Conservation (phyloP, 64 coral and sea anemone species). For the Astreopora myriophthalma region DNA sequence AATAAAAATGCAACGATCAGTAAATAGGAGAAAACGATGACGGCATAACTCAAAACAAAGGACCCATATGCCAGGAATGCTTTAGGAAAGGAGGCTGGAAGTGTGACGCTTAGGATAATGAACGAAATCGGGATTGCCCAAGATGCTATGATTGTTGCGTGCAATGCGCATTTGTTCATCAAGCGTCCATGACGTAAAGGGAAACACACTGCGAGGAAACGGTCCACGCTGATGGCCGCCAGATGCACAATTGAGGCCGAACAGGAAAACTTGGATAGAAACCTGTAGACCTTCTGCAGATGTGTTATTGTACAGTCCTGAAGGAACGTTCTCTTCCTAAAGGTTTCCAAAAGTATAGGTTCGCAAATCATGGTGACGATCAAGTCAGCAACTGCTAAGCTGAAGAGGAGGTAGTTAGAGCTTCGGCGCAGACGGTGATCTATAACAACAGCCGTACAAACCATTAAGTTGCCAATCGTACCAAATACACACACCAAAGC, state of each 20-base stretch:
- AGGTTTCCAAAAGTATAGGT: background rate
- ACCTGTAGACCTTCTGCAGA: background rate
- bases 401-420: constrained; percentile 8
- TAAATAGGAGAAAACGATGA: background rate
- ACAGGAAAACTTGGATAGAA: background rate
- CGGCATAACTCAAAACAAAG: background rate
- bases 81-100: background rate
- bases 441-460: constrained; percentile 2
- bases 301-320: background rate
- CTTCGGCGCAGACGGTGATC: constrained; percentile 13
- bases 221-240: background rate
- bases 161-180: background rate
- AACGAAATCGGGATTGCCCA: background rate
- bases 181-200: background rate
- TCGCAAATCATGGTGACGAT: constrained; percentile 15
- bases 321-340: background rate
- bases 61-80: background rate
- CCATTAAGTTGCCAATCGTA: constrained; percentile 30
- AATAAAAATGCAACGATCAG: constrained; percentile 12
- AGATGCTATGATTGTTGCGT: background rate
- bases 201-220: background rate
- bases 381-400: constrained; percentile 18
- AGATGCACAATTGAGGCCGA: background rate
- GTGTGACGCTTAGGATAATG: background rate
- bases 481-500: background rate